These are phyloP conservation scores for Peucedramus taeniatus DNA, from an alignment of 2,113 vertebrate genomes.

Conservation along the genomic window DNA sequence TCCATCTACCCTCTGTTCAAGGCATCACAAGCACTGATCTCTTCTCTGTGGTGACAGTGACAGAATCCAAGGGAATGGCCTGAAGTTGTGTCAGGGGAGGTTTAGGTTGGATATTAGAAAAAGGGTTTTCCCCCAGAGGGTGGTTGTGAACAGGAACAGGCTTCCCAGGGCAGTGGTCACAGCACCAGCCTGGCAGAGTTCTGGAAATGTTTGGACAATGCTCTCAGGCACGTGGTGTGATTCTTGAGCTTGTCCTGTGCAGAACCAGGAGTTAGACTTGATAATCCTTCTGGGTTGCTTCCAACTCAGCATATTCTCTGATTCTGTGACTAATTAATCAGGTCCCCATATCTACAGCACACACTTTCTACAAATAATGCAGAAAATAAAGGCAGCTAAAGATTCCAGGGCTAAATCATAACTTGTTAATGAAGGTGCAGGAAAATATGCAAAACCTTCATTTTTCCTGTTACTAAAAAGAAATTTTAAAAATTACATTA, in stretches of 20 bases:
- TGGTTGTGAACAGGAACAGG: too few species aligned
- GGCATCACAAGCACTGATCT: not conserved
- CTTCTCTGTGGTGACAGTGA: not conserved
- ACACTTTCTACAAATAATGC: not conserved
- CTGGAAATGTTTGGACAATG: not conserved
- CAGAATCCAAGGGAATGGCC: fast-evolving
- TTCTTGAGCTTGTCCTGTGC: not conserved
- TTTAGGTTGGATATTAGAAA: not conserved
- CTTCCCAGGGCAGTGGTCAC: too few species aligned
- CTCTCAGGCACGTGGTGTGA: too few species aligned
- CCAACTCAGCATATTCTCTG: not conserved
- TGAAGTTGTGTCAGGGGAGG: not conserved
- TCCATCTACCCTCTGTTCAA: too few species aligned
- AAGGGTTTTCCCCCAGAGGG: not conserved
- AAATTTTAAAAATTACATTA: not conserved
- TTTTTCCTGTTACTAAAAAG: not conserved
- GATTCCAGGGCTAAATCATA: not conserved
- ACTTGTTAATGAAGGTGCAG: not conserved
- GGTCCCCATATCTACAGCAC: fast-evolving
- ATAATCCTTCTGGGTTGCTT: not conserved
- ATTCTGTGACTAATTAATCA: not conserved
- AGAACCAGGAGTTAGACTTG: not conserved
- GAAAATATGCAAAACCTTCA: not conserved
- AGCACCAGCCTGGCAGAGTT: not conserved
- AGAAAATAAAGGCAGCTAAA: not conserved